Evolutionary conservation across 1,140 invertebrate genomes (phyloP).

Genomic region (Drosophila repletoides): DNA sequence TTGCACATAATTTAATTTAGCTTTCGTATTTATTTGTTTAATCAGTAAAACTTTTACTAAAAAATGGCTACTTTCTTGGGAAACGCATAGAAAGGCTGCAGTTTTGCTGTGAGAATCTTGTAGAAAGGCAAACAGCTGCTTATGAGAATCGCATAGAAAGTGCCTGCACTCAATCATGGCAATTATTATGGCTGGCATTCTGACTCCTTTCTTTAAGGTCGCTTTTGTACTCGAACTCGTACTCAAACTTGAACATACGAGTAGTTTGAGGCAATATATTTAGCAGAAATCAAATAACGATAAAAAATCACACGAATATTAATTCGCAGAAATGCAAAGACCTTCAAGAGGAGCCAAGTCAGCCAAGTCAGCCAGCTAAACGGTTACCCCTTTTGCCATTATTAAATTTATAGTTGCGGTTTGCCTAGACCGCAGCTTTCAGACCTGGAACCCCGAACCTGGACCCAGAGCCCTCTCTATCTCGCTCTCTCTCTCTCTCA

Average conservation of each 20-base stretch:
- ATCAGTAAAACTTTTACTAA: too few relatives aligned
- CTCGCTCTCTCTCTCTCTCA: not conserved
- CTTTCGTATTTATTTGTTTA: too few relatives aligned
- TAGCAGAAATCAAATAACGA: conserved; percentile 76
- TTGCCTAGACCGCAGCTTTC: conserved; percentile 44
- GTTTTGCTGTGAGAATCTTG: not conserved
- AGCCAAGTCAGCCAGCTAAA: conserved; percentile 38
- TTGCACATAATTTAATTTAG: too few relatives aligned
- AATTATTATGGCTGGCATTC: conserved; percentile 50
- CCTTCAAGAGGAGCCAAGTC: conserved; percentile 50
- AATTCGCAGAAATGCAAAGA: conserved; percentile 75
- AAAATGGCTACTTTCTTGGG: not conserved
- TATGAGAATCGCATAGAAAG: not conserved
- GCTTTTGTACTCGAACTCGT: not conserved
- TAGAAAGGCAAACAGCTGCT: not conserved
- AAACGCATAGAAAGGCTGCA: not conserved
- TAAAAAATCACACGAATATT: conserved; percentile 82
- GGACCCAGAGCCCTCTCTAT: conserved; percentile 18
- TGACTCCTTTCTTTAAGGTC: conserved; percentile 21
- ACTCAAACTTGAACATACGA: not conserved
- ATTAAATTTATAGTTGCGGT: conserved; percentile 78
- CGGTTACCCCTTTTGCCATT: conserved; percentile 55
- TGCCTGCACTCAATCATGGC: conserved; percentile 29
- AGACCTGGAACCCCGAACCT: conserved; percentile 14
- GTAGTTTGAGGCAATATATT: conserved; percentile 52